Evolutionary conservation across 2,797 vertebrate genomes (phyloP), one percentile per base, ranked within the genome.

Genomic region (Enteromius treurensis): DNA sequence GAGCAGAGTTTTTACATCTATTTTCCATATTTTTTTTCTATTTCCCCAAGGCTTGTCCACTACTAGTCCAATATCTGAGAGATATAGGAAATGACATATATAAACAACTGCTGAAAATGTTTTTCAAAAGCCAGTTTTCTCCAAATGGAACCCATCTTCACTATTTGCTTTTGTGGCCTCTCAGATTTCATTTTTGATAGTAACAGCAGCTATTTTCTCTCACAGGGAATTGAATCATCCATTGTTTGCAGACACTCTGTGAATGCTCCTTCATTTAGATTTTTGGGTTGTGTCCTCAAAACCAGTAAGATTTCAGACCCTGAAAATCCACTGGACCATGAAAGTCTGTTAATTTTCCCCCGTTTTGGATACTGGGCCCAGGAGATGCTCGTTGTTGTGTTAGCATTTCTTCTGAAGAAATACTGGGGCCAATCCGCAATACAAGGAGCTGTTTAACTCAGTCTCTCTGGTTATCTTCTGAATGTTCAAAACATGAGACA

Each of bases 121-220:
- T 34, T 78, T 78, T 78, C 17, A 6, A 32, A 17, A 65, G 15
- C 15, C 42, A n/a, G 60, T n/a, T 45, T 34, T 42, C 42, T 65
- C 17, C 17, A 49, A 15, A 7, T 78, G 42, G 17, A 64, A 26
- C 17, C 15, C 17, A 64, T 64, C n/a, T 64, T 60, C 42, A n/a
- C 58, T n/a, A 21, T 65, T 78, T 64, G 26, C 42, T 78, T 40
- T 76, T 47, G 26, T 65, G 49, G 26, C 9, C 26, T 74, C n/a
- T 42, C 5, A 8, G 40, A 26, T 65, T 65, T 34, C 1, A 32
- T 49, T 49, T 65, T 29, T 47, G 47, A 45, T 65, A 49, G 17
- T 32, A 29, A 5, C 40, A 32, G 51, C 32, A 23, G 32, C 29
- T 64, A 47, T 77, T 64, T 64, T 62, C 37, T 11, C 9, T 62